Evolutionary conservation across 2,113 vertebrate species (phyloP).

Genomic region (Hippocampus comes): DNA sequence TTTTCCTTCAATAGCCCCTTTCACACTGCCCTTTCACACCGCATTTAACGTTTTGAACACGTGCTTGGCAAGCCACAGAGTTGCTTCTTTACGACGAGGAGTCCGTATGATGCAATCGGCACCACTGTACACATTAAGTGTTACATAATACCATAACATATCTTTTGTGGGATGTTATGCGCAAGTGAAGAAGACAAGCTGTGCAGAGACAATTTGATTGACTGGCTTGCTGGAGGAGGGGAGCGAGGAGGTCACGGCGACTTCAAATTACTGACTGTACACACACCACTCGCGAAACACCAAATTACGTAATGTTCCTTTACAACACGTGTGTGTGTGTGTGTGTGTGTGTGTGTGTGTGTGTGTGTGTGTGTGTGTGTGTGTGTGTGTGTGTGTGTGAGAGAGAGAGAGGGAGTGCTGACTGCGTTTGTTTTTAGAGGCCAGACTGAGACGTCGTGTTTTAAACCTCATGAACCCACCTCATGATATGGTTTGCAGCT

Average conservation of each 20-base stretch:
- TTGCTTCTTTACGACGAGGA: background rate
- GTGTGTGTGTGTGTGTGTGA: background rate
- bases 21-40: background rate
- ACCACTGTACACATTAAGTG: background rate
- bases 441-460: background rate
- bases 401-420: background rate
- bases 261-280: background rate
- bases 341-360: background rate
- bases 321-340: background rate
- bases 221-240: background rate
- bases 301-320: background rate
- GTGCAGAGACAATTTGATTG: background rate
- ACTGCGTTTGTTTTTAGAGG: background rate
- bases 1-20: no score
- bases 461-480: background rate
- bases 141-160: background rate
- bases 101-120: background rate
- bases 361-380: background rate
- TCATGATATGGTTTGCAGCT: background rate
- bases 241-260: background rate
- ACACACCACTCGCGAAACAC: background rate
- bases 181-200: background rate
- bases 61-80: background rate
- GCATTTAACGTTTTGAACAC: background rate
- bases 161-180: background rate